Base-by-base conservation (phyloP, 1,140 invertebrate species). In the Drosophila subobscura region DNA sequence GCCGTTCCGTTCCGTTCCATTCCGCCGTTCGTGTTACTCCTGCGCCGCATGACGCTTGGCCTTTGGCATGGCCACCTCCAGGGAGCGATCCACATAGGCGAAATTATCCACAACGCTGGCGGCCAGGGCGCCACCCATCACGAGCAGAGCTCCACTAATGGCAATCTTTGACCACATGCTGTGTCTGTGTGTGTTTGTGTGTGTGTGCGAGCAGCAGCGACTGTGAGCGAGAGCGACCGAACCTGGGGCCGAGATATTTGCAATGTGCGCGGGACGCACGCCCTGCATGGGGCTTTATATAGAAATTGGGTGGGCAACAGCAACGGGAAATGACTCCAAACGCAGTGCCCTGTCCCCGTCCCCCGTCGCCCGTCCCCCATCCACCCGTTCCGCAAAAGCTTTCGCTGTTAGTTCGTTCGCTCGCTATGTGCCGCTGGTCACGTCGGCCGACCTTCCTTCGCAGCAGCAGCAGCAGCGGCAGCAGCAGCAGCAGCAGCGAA, bases 101-200 rank as follows among this genome's bases (percentile, higher is more conserved):
- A 86, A 86, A 47, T 86, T 86, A 12, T 86, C 81, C 51, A 78
- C 83, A 3, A 88, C 81, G 23, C 81, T 86, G 23, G 22, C 4
- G 27, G 49, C 45, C 0, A 88, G 61, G 0, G 46, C 55, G 12
- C 83, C 81, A 8, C 81, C 81, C 81, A 86, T 86, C 16, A 86
- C 47, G 5, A 63, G 20, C 65, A 86, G 58, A 10, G 81, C 73
- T 10, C 81, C 81, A 14, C 5, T 16, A 57, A 86, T 86, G 47
- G 57, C 83, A 23, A 81, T 37, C 52, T 81, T 86, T n/a, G 77
- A 68, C 81, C 81, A 86, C 81, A 86, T 86, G 55, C 27, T 77
- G 59, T 12, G 33, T 20, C 27, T 10, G 10, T 37, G 33, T 12
- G 0, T 37, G 33, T 37, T 27, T 27, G 25, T 27, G 5, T 27